phyloP scores from a whole-genome alignment of 2,888 invertebrate genomes.

The Standfussiana lucernea region DNA sequence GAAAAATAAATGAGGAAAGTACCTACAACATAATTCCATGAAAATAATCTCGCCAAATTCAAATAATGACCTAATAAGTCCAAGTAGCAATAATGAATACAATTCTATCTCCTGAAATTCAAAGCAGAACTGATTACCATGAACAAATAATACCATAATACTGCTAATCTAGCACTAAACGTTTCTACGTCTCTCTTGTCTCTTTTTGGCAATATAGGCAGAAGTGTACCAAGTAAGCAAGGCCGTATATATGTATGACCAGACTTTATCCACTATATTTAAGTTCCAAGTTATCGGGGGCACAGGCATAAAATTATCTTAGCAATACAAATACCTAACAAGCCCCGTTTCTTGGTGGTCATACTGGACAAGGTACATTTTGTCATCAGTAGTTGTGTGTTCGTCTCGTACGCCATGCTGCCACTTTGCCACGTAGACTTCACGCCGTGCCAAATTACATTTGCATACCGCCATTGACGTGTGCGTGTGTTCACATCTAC shows the following conservation, averaged over 20 bases:
- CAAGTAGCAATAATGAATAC: background rate
- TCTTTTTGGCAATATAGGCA: background rate
- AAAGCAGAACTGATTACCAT: background rate
- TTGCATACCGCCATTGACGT: conserved; percentile 48
- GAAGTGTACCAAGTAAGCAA: background rate
- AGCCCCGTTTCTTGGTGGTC: too few relatives aligned
- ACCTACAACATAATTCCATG: too few relatives aligned
- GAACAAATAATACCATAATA: background rate
- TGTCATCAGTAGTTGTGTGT: conserved; percentile 5
- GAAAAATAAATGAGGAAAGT: too few relatives aligned
- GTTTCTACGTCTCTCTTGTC: background rate
- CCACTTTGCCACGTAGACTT: conserved; percentile 15
- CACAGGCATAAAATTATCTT: background rate
- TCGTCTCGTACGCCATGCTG: background rate
- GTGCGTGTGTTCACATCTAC: conserved; percentile 5
- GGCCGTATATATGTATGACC: background rate
- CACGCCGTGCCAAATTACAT: conserved; percentile 49
- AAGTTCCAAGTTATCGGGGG: background rate
- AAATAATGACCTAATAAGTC: background rate
- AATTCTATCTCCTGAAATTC: background rate
- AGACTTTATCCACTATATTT: background rate
- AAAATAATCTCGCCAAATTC: background rate
- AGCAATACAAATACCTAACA: background rate
- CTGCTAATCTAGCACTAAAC: background rate
- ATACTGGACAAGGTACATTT: conserved; percentile 1